These are phyloP conservation scores for Xiphophorus hellerii DNA, from an alignment of 2,113 vertebrate genomes.

Conservation along the genomic window DNA sequence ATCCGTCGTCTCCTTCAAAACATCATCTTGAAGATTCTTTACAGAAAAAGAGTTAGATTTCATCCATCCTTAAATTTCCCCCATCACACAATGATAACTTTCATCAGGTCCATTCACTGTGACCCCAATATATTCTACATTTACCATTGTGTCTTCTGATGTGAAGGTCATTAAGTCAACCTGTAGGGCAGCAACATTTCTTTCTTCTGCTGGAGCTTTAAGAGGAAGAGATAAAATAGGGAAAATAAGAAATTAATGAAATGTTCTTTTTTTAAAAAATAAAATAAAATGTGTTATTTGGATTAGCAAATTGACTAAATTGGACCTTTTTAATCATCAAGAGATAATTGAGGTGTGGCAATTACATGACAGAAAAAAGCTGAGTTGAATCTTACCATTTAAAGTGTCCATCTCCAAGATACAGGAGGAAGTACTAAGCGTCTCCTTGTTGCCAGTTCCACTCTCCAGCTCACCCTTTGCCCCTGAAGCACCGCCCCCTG, in stretches of 20 bases:
- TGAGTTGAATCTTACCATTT: constrained; percentile 37
- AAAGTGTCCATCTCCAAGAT: not conserved
- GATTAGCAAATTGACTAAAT: not conserved
- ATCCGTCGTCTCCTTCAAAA: not conserved
- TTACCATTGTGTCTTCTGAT: constrained; percentile 56
- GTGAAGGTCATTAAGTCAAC: not conserved
- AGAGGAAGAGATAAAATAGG: not conserved
- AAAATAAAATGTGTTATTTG: not conserved
- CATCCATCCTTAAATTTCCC: not conserved
- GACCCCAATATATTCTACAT: not conserved
- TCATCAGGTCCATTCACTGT: not conserved
- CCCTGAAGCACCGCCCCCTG: constrained; percentile 25
- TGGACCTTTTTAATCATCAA: not conserved
- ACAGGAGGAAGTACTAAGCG: not conserved
- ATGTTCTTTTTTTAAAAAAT: not conserved
- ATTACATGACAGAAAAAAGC: not conserved
- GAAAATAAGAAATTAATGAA: too few species aligned
- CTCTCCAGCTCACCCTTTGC: constrained; percentile 1
- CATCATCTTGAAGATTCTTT: constrained; percentile 18
- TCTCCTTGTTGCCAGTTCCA: not conserved
- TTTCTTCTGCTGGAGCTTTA: constrained; percentile 27
- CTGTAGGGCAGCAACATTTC: not conserved
- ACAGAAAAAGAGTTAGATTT: constrained; percentile 6
- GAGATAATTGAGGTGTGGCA: not conserved
- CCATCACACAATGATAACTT: not conserved